Evolutionary conservation across 2,113 vertebrate species (phyloP), one percentile per base, ranked within the genome.

Genomic region (Labrus mixtus): DNA sequence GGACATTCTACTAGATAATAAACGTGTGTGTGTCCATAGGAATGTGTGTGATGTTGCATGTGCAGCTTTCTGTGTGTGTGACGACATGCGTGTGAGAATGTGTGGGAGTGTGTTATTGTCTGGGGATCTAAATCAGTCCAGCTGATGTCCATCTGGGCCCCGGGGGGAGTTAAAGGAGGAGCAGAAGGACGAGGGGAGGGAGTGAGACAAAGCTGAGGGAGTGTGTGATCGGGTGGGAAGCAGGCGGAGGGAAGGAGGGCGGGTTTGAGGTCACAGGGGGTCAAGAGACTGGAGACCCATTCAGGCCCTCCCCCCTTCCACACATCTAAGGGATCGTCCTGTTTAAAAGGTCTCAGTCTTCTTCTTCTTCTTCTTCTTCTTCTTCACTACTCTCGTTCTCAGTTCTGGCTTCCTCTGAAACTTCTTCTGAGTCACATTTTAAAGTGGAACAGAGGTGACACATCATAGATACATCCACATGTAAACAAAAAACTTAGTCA

Each of bases 101-200:
- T 59, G 46, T 67, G 55, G 54, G 63, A 70, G 82, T 71, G 74
- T 79, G 76, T 78, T 77, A 83, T 78, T 83, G 86, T 90, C 73
- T 78, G 29, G 25, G 19, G 29, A 33, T 80, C 58, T 75, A 53
- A 81, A 82, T 69, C 79, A 70, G 62, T 46, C 78, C 76, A 85
- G 87, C 85, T 85, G 87, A 90, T 77, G 86, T 82, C 86, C 86
- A 89, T 92, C 91, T 91, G 86, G 83, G 55, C 80, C 65, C 29
- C 0, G 1, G 33, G 76, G 76, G 79, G 79, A 68, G 53, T 36
- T 56, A 75, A 58, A 67, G 87, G 54, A 77, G 76, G 22, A n/a
- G 83, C 82, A 76, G 39, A 37, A 22, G 58, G 76, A 79, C 15
- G 73, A 55, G 54, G 79, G 57, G 54, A 25, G n/a, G 61, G 78